phyloP scores from a whole-genome alignment of 1,140 invertebrate genomes.

The Drosophila erecta region DNA sequence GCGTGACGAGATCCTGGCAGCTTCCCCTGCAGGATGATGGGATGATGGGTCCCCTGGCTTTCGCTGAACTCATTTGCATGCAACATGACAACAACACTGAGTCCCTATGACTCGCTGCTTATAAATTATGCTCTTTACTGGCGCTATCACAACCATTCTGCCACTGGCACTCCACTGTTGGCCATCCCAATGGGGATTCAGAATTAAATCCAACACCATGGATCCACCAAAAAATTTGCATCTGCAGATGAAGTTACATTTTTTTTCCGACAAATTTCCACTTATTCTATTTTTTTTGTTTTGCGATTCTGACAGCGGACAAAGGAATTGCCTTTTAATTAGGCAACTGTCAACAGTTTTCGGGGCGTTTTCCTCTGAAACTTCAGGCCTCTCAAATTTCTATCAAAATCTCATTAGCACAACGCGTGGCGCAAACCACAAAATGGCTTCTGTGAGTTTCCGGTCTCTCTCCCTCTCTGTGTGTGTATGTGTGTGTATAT shows the following conservation, averaged over 20 bases:
- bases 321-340: conserved; percentile 66
- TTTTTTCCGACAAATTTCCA: conserved; percentile 25
- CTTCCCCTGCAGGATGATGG: not conserved
- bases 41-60: conserved; percentile 10
- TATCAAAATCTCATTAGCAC: conserved; percentile 73
- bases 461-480: not conserved
- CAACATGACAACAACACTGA: conserved; percentile 54
- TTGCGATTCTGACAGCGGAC: conserved; percentile 15
- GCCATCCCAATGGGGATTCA: conserved; percentile 13
- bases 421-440: conserved; percentile 40
- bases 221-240: conserved; percentile 5
- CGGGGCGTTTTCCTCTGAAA: conserved; percentile 26
- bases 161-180: not conserved
- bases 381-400: conserved; percentile 42
- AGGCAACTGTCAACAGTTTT: conserved; percentile 66
- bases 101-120: conserved; percentile 44
- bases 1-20: not conserved
- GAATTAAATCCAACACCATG: conserved; percentile 15
- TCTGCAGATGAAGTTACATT: conserved; percentile 24
- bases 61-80: conserved; percentile 57
- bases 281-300: not conserved
- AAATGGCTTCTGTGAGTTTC: conserved; percentile 47
- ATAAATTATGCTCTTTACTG: conserved; percentile 65
- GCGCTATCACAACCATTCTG: conserved; percentile 12
- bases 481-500: conserved; percentile 7